Evolutionary conservation across 1,140 invertebrate genomes (phyloP).

Genomic region (Onthophagus taurus): DNA sequence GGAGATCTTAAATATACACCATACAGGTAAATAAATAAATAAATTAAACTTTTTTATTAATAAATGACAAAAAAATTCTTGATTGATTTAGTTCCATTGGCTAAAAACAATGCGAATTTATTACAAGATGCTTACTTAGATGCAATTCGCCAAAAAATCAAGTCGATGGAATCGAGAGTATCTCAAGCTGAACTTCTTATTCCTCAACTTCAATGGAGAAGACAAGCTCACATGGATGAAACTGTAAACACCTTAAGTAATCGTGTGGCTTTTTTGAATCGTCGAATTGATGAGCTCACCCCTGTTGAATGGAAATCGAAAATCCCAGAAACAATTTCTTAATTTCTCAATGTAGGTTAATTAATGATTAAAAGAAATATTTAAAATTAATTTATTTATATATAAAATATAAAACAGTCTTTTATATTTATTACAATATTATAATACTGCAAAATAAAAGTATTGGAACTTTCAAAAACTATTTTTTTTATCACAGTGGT

Average conservation of each 20-base stretch:
- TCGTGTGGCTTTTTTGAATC: conserved; percentile 32
- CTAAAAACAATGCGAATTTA: conserved; percentile 25
- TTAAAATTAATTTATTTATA: not conserved
- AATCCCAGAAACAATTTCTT: conserved; percentile 23
- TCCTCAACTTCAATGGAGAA: conserved; percentile 32
- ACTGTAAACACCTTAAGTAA: conserved; percentile 29
- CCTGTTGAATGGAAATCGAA: conserved; percentile 30
- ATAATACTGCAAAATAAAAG: no score
- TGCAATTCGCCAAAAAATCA: conserved; percentile 32
- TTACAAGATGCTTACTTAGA: conserved; percentile 36
- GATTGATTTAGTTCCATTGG: conserved; percentile 16
- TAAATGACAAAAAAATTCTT: no score
- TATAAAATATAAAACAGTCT: not conserved
- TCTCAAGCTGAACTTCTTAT: conserved; percentile 31
- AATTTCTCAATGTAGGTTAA: not conserved
- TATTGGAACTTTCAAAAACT: no score
- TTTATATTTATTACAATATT: no score
- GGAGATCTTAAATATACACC: conserved; percentile 17
- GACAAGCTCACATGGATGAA: conserved; percentile 33
- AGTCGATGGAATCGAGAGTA: conserved; percentile 31
- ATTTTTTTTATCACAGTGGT: no score
- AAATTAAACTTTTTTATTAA: conserved; percentile 7
- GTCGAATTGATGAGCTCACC: conserved; percentile 33
- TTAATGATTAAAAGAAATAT: not conserved
- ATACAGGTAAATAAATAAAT: conserved; percentile 10